These are phyloP conservation scores for Agonopterix alstromeriana DNA, from an alignment of 2,888 invertebrate genomes.

Conservation along the genomic window DNA sequence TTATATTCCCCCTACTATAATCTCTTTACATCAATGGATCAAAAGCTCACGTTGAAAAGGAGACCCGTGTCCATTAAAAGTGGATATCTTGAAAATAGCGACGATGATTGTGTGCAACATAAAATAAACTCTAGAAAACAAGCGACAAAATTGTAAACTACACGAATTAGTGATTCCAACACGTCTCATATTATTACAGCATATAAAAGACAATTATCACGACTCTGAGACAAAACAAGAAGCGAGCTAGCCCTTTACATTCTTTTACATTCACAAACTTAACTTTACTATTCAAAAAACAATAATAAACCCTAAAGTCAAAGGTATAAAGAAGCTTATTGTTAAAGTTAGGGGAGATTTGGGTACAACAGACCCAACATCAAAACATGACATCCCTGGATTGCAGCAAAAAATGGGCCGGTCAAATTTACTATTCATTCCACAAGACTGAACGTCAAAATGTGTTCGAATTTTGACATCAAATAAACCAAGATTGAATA, in stretches of 20 bases:
- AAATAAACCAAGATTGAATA: constrained; percentile 32
- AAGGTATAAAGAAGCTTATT: no score
- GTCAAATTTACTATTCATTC: constrained; percentile 38
- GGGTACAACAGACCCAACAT: background rate
- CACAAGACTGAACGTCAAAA: constrained; percentile 34
- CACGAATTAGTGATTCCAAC: constrained; percentile 4
- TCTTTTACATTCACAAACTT: constrained; percentile 3
- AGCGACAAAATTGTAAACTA: no score
- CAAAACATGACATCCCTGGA: constrained; percentile 12
- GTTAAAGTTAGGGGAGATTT: no score
- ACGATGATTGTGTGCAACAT: no score
- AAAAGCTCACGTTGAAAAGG: no score
- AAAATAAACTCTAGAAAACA: no score
- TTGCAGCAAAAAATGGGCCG: constrained; percentile 18
- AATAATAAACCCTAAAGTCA: no score
- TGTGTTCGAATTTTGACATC: constrained; percentile 28
- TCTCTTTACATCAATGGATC: no score
- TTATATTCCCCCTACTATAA: no score
- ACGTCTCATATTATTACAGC: constrained; percentile 16
- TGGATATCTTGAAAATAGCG: no score
- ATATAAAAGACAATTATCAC: constrained; percentile 29
- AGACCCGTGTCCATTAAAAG: no score
- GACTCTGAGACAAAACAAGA: constrained; percentile 18
- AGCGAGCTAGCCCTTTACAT: constrained; percentile 14
- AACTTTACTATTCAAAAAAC: no score